These are phyloP conservation scores for Plodia interpunctella DNA, from an alignment of 1,140 invertebrate genomes.

Conservation along the genomic window DNA sequence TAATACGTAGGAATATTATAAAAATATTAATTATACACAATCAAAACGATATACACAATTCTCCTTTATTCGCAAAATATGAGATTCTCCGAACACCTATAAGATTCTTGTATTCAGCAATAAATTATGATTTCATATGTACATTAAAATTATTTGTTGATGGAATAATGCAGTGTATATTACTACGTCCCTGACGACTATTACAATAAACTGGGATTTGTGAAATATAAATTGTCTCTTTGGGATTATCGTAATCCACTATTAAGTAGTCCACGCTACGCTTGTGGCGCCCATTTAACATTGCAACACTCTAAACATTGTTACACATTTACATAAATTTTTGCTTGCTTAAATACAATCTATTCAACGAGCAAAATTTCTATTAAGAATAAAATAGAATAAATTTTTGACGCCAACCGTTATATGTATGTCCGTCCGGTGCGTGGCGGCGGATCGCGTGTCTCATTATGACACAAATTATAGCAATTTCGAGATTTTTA, in stretches of 20 bases:
- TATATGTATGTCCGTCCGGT: background rate
- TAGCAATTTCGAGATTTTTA: conserved; percentile 6
- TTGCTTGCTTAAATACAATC: background rate
- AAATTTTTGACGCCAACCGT: background rate
- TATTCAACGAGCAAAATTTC: background rate
- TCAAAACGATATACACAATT: too few relatives aligned
- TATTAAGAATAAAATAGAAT: background rate
- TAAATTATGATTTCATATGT: too few relatives aligned
- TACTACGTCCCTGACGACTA: too few relatives aligned
- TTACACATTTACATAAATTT: background rate
- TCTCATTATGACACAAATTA: conserved; percentile 20
- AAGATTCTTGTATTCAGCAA: too few relatives aligned
- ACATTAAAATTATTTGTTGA: too few relatives aligned
- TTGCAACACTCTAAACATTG: background rate
- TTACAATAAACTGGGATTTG: background rate
- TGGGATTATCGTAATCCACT: background rate
- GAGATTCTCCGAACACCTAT: too few relatives aligned
- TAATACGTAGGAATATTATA: too few relatives aligned
- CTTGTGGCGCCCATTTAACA: background rate
- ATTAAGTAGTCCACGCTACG: background rate
- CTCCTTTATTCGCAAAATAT: too few relatives aligned
- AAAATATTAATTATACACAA: too few relatives aligned
- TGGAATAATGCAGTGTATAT: too few relatives aligned
- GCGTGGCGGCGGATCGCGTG: conserved; percentile 23
- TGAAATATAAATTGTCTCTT: background rate